Base-by-base conservation (phyloP, 2,888 invertebrate species). In the Malacosoma neustria region DNA sequence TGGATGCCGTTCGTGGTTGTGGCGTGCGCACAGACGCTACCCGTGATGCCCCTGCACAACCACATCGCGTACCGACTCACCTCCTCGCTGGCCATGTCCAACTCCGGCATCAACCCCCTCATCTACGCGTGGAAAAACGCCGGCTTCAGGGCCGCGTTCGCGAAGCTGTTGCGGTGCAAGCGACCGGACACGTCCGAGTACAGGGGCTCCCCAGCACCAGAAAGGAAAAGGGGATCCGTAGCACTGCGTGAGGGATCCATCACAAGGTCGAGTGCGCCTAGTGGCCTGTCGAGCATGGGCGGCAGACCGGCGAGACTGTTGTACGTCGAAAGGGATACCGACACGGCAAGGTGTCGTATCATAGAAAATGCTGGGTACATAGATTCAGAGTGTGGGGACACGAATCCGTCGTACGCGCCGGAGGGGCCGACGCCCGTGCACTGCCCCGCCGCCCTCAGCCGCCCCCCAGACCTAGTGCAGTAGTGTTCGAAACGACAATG, bases 101-200 rank as follows among this genome's bases (percentile, higher is more conserved):
- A 94, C 70, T 94, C 93, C 5, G 92, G 92, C 14, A 89, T 93
- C 59, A 94, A 94, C 73, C 94, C 94, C 0, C 77, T 94, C 32
- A 93, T 94, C 54, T 94, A 94, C 76, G 93, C 93, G 15, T 94
- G 94, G 94, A 94, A 94, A 69, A 94, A 93, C 66, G 87, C 89
- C 4, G 92, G 91, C 45, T 94, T 93, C 64, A 89, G 93, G 3
- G 88, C 88, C 35, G 92, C 93, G 1, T 93, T 94, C 61, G 85
- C 87, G 15, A 89, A 89, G 46, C 77, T 93, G 7, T 71, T 93
- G 11, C 88, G 89, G 14, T 92, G 93, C 61, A 87, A 89, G 57
- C 81, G 87, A 41, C 90, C 90, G 0, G 90, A 91, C 53, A 74
- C 85, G 1, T 84, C 86, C 1, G 86, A 87, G 41, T 87, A 88